phyloP scores from a whole-genome alignment of 2,113 vertebrate species.

The Caracal caracal region DNA sequence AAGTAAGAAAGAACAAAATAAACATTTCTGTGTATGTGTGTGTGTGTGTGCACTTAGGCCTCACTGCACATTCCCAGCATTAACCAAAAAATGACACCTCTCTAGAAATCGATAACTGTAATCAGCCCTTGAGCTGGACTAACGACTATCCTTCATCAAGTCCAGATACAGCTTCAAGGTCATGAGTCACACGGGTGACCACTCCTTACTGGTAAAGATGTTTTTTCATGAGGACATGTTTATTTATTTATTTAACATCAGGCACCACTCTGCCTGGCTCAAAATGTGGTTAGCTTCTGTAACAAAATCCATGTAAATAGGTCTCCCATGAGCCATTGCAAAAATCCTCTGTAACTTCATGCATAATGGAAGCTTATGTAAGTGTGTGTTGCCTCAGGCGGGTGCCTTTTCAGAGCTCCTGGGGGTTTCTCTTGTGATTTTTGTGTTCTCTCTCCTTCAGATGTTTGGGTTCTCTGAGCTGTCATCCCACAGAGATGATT shows the following conservation, averaged over 20 bases:
- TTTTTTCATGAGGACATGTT: constrained; percentile 10
- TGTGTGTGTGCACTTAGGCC: neutral
- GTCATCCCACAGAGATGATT: constrained; percentile 63
- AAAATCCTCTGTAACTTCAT: constrained; percentile 62
- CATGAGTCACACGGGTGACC: neutral
- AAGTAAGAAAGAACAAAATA: neutral
- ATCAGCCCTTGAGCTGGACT: neutral
- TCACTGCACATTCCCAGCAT: neutral
- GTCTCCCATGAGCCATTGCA: constrained; percentile 50
- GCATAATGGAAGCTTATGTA: constrained; percentile 63
- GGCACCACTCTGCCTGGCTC: constrained; percentile 62
- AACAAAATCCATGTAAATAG: constrained; percentile 72
- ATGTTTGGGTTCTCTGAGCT: constrained; percentile 69
- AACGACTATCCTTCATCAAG: neutral
- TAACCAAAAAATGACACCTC: neutral
- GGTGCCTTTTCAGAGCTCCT: constrained; percentile 27
- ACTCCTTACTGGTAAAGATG: neutral
- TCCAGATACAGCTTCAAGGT: constrained; percentile 51
- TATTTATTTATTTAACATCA: constrained; percentile 76
- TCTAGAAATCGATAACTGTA: neutral
- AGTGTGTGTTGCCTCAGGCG: constrained; percentile 15
- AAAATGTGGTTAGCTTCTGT: constrained; percentile 68
- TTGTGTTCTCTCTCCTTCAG: constrained; percentile 57
- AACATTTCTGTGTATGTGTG: neutral
- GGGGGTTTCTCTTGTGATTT: constrained; percentile 59